phyloP scores from a whole-genome alignment of 2,113 vertebrate species.

The cattle (Bos taurus) region DNA sequence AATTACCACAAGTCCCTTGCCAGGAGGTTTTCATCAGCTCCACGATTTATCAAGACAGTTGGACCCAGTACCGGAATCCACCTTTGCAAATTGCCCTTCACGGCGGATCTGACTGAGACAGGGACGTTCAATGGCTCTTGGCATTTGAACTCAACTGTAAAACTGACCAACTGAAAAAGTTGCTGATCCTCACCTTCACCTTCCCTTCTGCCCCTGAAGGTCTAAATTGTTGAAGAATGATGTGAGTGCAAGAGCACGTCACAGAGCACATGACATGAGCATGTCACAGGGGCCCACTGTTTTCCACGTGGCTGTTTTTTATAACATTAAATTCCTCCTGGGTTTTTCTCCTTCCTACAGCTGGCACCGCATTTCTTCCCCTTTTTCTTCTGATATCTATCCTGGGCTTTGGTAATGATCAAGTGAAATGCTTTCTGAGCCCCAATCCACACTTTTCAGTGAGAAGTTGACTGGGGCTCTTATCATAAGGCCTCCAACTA shows the following conservation, averaged over 20 bases:
- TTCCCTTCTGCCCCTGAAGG: not conserved
- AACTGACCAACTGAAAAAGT: not conserved
- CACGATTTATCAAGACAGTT: conserved; percentile 26
- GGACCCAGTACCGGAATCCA: not conserved
- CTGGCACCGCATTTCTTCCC: not conserved
- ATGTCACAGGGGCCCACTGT: not conserved
- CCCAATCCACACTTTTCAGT: not conserved
- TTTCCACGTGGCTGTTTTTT: not conserved
- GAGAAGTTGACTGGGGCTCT: not conserved
- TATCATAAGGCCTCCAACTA: not conserved
- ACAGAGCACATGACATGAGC: not conserved
- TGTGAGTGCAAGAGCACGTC: not conserved
- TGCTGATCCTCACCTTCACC: not conserved
- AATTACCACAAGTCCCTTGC: conserved; percentile 12
- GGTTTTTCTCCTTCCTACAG: not conserved
- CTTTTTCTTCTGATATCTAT: not conserved
- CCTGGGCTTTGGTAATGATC: not conserved
- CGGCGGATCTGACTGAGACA: not conserved
- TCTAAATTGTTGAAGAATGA: not conserved
- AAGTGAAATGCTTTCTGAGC: not conserved
- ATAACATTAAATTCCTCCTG: not conserved
- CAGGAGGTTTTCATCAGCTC: conserved; percentile 41
- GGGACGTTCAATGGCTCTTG: not conserved
- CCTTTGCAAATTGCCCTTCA: conserved; percentile 24
- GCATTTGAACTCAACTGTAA: not conserved